Conservation (phyloP, 1,140 invertebrate species). For the Bradysia coprophila region DNA sequence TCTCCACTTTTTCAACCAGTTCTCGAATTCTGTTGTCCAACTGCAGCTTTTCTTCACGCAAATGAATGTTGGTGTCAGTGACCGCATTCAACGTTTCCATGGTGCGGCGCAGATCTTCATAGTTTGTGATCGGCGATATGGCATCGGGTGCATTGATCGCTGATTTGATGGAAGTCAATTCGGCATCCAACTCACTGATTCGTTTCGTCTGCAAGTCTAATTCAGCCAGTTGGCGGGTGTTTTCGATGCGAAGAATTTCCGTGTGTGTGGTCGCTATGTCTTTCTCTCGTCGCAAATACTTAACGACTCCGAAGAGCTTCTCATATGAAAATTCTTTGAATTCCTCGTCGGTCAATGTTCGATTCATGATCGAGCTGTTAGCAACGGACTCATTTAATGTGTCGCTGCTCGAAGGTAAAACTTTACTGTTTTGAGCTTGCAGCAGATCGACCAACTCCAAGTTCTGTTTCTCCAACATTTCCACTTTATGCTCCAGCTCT, state of each 20-base stretch:
- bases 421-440: slow-evolving; percentile 53
- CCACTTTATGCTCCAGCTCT: slow-evolving; percentile 40
- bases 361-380: slow-evolving; percentile 29
- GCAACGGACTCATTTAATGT: slow-evolving; percentile 24
- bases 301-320: slow-evolving; percentile 74
- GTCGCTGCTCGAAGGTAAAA: slow-evolving; percentile 33
- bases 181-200: no score
- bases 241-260: slow-evolving; percentile 68
- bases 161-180: not conserved
- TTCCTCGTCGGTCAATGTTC: slow-evolving; percentile 43
- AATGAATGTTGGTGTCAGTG: slow-evolving; percentile 75
- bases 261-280: slow-evolving; percentile 67
- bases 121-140: slow-evolving; percentile 61
- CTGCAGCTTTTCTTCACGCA: slow-evolving; percentile 68
- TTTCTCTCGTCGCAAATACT: slow-evolving; percentile 76
- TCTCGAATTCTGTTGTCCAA: slow-evolving; percentile 47
- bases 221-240: slow-evolving; percentile 54
- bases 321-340: no score
- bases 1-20: slow-evolving; percentile 33
- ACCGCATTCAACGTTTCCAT: slow-evolving; percentile 79
- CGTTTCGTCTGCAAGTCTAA: no score
- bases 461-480: slow-evolving; percentile 61
- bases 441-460: slow-evolving; percentile 62
- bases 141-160: no score
- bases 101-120: slow-evolving; percentile 74